These are phyloP conservation scores for Cheilosia urbana DNA, from an alignment of 2,888 invertebrate genomes.

Conservation along the genomic window DNA sequence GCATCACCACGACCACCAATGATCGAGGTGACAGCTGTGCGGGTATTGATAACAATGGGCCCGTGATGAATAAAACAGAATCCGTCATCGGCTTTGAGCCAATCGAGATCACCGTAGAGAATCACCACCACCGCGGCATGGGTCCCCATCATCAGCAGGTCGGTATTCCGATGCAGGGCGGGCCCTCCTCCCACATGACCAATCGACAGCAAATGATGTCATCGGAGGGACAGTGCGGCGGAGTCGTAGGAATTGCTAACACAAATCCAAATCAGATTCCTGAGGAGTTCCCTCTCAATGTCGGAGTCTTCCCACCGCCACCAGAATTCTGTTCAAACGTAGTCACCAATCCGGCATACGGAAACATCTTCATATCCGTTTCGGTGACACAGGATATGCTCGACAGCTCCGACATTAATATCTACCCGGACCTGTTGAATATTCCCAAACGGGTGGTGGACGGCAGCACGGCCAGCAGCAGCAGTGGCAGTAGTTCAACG, in stretches of 20 bases:
- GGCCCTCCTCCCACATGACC: constrained; percentile 53
- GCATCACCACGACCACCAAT: constrained; percentile 89
- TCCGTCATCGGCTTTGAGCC: constrained; percentile 86
- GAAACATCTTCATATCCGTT: constrained; percentile 93
- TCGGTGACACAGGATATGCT: constrained; percentile 89
- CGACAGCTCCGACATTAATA: constrained; percentile 86
- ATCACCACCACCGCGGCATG: constrained; percentile 80
- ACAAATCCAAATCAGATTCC: constrained; percentile 80
- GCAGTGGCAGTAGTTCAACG: constrained; percentile 50
- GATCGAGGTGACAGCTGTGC: constrained; percentile 87
- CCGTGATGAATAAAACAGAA: constrained; percentile 84
- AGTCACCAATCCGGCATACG: constrained; percentile 83
- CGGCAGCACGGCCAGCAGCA: constrained; percentile 75
- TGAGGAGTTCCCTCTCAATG: constrained; percentile 84
- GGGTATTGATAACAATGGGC: constrained; percentile 86
- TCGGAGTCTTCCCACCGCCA: constrained; percentile 85
- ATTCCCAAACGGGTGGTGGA: constrained; percentile 86
- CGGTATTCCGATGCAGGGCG: constrained; percentile 54
- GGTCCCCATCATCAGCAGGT: constrained; percentile 77
- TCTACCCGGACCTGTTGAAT: constrained; percentile 92
- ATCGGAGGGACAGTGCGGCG: constrained; percentile 81
- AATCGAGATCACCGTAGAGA: constrained; percentile 87
- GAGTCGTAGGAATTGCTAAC: constrained; percentile 80
- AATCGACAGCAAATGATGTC: constrained; percentile 80
- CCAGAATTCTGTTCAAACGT: constrained; percentile 86